Evolutionary conservation across 2,888 invertebrate genomes (phyloP).

Genomic region (Chrysotoxum bicinctum): DNA sequence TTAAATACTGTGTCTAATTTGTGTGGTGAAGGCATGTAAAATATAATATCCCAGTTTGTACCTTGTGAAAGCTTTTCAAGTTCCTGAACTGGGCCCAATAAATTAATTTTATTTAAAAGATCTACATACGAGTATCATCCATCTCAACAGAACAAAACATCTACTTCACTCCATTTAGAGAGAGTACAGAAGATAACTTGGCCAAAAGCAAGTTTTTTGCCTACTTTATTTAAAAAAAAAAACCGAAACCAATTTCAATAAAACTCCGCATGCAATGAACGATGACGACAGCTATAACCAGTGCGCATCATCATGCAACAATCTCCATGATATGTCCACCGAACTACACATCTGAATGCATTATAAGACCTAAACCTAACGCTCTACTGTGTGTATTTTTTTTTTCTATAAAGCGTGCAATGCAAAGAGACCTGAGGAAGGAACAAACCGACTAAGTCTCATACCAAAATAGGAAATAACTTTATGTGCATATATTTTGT

Average conservation of each 20-base stretch:
- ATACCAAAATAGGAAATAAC: slow-evolving; percentile 71
- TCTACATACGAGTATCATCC: too few species aligned
- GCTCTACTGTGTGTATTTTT: background rate
- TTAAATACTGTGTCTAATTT: too few species aligned
- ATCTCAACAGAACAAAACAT: background rate
- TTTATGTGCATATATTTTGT: slow-evolving; percentile 72
- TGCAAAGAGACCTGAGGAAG: slow-evolving; percentile 41
- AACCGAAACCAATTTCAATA: slow-evolving; percentile 40
- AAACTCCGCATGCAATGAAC: slow-evolving; percentile 19
- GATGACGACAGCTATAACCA: slow-evolving; percentile 15
- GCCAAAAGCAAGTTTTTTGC: background rate
- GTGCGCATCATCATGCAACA: slow-evolving; percentile 29
- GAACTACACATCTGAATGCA: slow-evolving; percentile 2
- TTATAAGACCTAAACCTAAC: slow-evolving; percentile 11
- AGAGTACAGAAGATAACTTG: background rate
- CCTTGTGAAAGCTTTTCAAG: too few species aligned
- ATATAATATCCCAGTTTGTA: too few species aligned
- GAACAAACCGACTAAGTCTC: background rate
- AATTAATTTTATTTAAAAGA: too few species aligned
- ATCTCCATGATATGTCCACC: slow-evolving; percentile 17
- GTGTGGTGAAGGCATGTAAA: too few species aligned
- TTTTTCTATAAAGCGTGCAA: background rate
- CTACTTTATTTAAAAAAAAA: slow-evolving; percentile 14
- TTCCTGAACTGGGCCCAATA: too few species aligned
- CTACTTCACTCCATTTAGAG: background rate